phyloP scores from a whole-genome alignment of 1,140 invertebrate genomes.

The Lordiphosa mommai region DNA sequence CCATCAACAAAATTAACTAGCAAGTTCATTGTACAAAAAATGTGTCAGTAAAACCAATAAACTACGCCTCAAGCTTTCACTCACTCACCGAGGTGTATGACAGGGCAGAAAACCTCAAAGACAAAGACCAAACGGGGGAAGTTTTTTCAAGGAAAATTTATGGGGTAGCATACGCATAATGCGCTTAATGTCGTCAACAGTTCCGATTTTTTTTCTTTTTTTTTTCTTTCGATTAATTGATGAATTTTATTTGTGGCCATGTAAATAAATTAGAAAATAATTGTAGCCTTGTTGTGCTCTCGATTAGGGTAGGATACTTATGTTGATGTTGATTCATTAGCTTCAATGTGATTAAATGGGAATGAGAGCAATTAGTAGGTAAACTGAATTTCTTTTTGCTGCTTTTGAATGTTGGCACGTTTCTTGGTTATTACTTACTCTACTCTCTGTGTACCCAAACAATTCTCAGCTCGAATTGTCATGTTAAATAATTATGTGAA shows the following conservation, averaged over 20 bases:
- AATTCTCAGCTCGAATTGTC: slow-evolving; percentile 22
- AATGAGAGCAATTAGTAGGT: slow-evolving; percentile 10
- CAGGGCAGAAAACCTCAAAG: slow-evolving; percentile 6
- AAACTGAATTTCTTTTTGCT: not conserved
- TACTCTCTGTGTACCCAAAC: slow-evolving; percentile 23
- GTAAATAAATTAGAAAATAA: slow-evolving; percentile 70
- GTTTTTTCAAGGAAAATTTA: too few relatives aligned
- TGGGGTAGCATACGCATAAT: slow-evolving; percentile 1
- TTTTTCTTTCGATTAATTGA: slow-evolving; percentile 33
- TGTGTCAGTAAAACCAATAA: slow-evolving; percentile 53
- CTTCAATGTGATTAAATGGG: slow-evolving; percentile 20
- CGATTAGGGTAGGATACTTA: slow-evolving; percentile 38
- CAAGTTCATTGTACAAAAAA: slow-evolving; percentile 51
- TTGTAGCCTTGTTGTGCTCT: slow-evolving; percentile 27
- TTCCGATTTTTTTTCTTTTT: not conserved
- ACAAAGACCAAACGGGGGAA: too few relatives aligned
- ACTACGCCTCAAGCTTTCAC: slow-evolving; percentile 29
- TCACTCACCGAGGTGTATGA: slow-evolving; percentile 14
- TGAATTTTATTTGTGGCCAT: slow-evolving; percentile 18
- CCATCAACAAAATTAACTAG: slow-evolving; percentile 18
- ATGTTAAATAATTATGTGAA: slow-evolving; percentile 23
- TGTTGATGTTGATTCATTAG: slow-evolving; percentile 20
- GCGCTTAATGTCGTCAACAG: slow-evolving; percentile 18
- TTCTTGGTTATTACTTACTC: slow-evolving; percentile 8
- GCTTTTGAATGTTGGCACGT: slow-evolving; percentile 28